These are phyloP conservation scores for Selenia dentaria DNA, from an alignment of 2,888 invertebrate genomes.

Conservation along the genomic window DNA sequence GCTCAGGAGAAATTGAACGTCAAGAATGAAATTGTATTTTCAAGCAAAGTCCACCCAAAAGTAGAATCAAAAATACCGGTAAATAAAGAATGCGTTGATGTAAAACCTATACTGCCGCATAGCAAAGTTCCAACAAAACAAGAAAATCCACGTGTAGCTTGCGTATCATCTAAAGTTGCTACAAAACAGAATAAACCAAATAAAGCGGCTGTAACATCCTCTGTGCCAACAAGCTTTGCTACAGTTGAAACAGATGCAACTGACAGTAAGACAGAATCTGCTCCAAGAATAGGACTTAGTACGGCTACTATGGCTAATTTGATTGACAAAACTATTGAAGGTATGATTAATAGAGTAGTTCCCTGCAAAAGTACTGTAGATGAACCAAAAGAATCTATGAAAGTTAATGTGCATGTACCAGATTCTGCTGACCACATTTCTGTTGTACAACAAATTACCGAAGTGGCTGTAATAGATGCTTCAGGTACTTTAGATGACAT, in stretches of 20 bases:
- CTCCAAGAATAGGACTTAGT: slow-evolving; percentile 52
- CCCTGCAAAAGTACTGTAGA: slow-evolving; percentile 49
- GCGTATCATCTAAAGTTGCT: slow-evolving; percentile 15
- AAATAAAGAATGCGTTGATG: slow-evolving; percentile 32
- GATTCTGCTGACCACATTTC: slow-evolving; percentile 30
- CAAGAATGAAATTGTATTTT: slow-evolving; percentile 63
- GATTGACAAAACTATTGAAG: slow-evolving; percentile 77
- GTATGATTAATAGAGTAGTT: slow-evolving; percentile 61
- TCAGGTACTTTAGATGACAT: slow-evolving; percentile 59
- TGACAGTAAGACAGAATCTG: slow-evolving; percentile 13
- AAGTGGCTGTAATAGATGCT: slow-evolving; percentile 22
- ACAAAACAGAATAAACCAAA: slow-evolving; percentile 12
- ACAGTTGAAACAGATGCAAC: slow-evolving; percentile 12
- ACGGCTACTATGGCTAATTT: slow-evolving; percentile 56
- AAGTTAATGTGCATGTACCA: slow-evolving; percentile 30
- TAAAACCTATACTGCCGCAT: slow-evolving; percentile 20
- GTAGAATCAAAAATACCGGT: slow-evolving; percentile 30
- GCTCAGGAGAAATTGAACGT: slow-evolving; percentile 54
- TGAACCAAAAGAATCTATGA: slow-evolving; percentile 38
- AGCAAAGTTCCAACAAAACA: slow-evolving; percentile 10
- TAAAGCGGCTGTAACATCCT: slow-evolving; percentile 14
- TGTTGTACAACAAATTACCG: slow-evolving; percentile 34
- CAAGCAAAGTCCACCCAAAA: slow-evolving; percentile 52
- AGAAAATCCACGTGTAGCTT: slow-evolving; percentile 7
- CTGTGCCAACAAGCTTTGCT: slow-evolving; percentile 17